Conservation (phyloP, 35 echinoderm and acorn worm species). For the Heliocidaris tuberculata region DNA sequence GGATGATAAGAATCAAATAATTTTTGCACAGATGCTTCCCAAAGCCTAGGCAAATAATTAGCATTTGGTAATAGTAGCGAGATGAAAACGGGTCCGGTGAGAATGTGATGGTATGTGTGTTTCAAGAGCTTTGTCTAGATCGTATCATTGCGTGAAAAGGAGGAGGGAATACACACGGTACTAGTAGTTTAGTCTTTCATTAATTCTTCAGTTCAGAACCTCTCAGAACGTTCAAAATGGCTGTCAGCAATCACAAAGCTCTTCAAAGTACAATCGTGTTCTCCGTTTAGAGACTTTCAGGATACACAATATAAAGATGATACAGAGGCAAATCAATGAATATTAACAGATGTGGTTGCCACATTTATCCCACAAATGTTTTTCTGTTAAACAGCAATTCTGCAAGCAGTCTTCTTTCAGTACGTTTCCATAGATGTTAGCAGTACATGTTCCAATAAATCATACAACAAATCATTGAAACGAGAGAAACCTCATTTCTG, state of each 20-base stretch:
- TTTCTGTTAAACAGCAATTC: background rate
- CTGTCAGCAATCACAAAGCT: background rate
- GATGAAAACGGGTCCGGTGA: background rate
- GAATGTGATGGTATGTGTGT: background rate
- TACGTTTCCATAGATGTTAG: background rate
- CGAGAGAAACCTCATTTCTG: too few species aligned
- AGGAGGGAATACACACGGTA: background rate
- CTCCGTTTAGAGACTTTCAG: background rate
- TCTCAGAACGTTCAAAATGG: background rate
- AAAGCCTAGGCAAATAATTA: background rate
- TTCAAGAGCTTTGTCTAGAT: too few species aligned
- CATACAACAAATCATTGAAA: too few species aligned
- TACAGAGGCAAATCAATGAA: background rate
- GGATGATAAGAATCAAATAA: background rate
- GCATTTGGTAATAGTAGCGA: background rate
- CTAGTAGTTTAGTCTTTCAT: background rate
- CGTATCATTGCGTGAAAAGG: background rate
- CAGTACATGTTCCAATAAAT: background rate
- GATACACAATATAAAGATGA: background rate
- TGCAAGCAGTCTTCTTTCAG: background rate
- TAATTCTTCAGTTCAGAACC: background rate
- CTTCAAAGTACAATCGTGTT: background rate
- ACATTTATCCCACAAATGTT: background rate
- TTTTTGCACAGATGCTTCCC: background rate
- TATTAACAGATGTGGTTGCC: background rate